Evolutionary conservation across 1,140 invertebrate species (phyloP).

Genomic region (Ostrea edulis): DNA sequence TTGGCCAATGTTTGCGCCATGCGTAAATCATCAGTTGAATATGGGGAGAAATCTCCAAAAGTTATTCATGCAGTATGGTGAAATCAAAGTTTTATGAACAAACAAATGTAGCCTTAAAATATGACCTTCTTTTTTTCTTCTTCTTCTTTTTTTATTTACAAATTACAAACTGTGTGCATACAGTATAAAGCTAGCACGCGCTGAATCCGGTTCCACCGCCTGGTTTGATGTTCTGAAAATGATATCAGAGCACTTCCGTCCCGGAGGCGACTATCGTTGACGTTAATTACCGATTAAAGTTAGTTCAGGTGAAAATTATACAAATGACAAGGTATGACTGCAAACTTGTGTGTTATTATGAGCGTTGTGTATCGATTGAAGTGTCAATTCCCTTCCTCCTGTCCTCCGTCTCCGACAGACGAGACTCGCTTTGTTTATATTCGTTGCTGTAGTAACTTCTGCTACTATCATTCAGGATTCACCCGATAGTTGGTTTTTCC

Average conservation of each 20-base stretch:
- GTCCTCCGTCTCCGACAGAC: not conserved
- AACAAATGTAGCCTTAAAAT: too few relatives aligned
- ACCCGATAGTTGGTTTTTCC: not conserved
- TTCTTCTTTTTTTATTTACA: too few relatives aligned
- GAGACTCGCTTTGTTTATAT: not conserved
- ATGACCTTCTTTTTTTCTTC: too few relatives aligned
- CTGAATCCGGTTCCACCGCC: too few relatives aligned
- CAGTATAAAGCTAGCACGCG: too few relatives aligned
- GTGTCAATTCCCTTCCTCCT: not conserved
- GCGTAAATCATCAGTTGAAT: too few relatives aligned
- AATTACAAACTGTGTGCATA: too few relatives aligned
- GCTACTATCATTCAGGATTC: not conserved
- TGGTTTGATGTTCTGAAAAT: constrained; percentile 15
- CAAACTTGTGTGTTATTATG: constrained; percentile 23
- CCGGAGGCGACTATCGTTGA: not conserved
- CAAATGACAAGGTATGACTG: not conserved
- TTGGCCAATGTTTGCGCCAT: too few relatives aligned
- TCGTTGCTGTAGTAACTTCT: constrained; percentile 8
- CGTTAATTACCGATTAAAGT: constrained; percentile 19
- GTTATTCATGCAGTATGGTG: too few relatives aligned
- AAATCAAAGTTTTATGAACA: too few relatives aligned
- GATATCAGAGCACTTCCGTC: not conserved
- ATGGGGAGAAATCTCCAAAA: too few relatives aligned
- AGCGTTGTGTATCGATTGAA: constrained; percentile 24
- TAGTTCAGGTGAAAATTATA: constrained; percentile 30